Percentiles rank a stretch among this genome's conserved stretches.
These are phyloP conservation scores for Anthopleura xanthogrammica DNA, from an alignment of 92 coral and sea anemone genomes.

Conservation along the genomic window DNA sequence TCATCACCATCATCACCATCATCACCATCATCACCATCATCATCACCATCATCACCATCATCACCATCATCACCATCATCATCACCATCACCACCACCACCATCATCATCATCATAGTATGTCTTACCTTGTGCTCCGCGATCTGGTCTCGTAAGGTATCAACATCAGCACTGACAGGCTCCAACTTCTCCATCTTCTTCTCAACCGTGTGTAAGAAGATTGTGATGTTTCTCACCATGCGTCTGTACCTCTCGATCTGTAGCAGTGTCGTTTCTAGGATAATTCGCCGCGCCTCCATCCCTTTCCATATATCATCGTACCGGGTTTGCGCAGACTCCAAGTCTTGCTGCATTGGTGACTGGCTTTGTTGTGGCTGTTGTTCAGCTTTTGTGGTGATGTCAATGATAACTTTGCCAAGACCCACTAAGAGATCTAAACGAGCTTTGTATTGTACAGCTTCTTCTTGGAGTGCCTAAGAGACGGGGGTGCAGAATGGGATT, in stretches of 20 bases:
- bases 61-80: neutral
- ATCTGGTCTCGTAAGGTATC: constrained; percentile 78
- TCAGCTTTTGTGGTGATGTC: constrained; percentile 81
- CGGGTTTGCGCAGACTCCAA: constrained; percentile 80
- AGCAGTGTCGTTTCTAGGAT: constrained; percentile 83
- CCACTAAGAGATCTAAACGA: constrained; percentile 85
- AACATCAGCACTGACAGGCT: constrained; percentile 78
- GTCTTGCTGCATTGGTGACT: constrained; percentile 84
- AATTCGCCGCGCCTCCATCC: constrained; percentile 81
- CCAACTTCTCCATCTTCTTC: constrained; percentile 74
- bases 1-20: neutral
- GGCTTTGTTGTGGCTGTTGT: constrained; percentile 49
- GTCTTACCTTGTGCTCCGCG: constrained; percentile 75
- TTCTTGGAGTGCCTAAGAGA: constrained; percentile 67
- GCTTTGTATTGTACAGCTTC: constrained; percentile 99
- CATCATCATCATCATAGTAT: neutral
- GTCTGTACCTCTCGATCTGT: constrained; percentile 90
- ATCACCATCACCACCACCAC: neutral
- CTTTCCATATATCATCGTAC: constrained; percentile 93
- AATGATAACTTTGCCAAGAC: constrained; percentile 92
- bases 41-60: neutral
- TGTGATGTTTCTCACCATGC: constrained; percentile 73
- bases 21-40: neutral
- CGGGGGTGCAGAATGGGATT: too few species aligned
- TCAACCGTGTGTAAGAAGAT: constrained; percentile 75